Evolutionary conservation across 2,113 vertebrate species (phyloP), one percentile per base, ranked within the genome.

Genomic region (Oenanthe melanoleuca): DNA sequence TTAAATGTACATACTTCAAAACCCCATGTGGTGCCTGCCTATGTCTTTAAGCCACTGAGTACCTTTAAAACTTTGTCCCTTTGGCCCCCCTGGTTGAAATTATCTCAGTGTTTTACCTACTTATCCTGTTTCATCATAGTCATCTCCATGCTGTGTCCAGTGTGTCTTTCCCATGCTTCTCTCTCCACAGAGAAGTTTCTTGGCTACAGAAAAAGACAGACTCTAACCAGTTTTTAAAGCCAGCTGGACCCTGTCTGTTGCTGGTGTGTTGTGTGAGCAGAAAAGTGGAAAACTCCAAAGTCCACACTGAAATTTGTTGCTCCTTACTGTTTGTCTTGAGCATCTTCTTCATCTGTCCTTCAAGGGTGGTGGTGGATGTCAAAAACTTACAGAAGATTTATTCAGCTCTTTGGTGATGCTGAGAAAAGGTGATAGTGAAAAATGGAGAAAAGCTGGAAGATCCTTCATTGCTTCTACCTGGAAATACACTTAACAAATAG

Each of bases 241-340:
- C 3, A 1, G 8, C 57, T 79, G 34, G 25, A 50, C 38, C 28
- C 11, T 40, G 21, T 49, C 52, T 60, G 17, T 59, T 52, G 34
- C 15, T 6, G 3, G 5, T 56, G 28, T 56, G 28, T 49, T 1
- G 0, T 71, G 22, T 1, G 2, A 80, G 45, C 28, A 75, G 81
- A 40, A 75, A 45, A 56, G 55, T 11, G 8, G 69, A 71, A 52
- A 88, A 52, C 31, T 64, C 37, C 22, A 0, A 72, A 80, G 49
- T 49, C n/a, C 6, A 4, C 65, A 10, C 19, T 5, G 3, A 73
- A 83, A 63, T 63, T 38, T 0, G 0, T 78, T 31, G 19, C 44
- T 92, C 44, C n/a, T 56, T 2, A 2, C 13, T 64, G 33, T 44
- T 56, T 71, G 17, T 75, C 49, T 88, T 90, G 56, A 70, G 64